Base-by-base conservation (phyloP, 1,140 invertebrate genomes). In the Conus betulinus region DNA sequence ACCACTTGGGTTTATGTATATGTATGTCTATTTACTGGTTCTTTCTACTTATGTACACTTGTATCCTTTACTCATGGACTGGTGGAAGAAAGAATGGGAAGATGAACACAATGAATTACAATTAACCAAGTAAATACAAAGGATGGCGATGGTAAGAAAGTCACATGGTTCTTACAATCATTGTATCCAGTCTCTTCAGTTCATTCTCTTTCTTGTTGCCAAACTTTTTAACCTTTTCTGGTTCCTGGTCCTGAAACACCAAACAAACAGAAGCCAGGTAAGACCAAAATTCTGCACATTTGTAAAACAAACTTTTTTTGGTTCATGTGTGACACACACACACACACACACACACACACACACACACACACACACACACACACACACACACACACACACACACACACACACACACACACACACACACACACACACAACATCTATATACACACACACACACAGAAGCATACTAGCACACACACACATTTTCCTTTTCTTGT, bases 131-230 rank as follows among this genome's bases (percentile, higher is more conserved):
- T 60, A 60, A 60, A 15, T 15, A 57, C 17, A 55, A 15, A n/a
- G 20, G 6, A 55, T 8, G 57, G 6, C 82, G n/a, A 55, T 60
- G 52, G 20, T 84, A 60, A 85, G 25, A 23, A 4, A 51, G 20
- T 39, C 5, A 67, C 20, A 52, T 3, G 7, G 23, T 15, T 25
- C 84, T 85, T 85, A 53, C 84, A 85, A 76, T 55, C 85, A 87
- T 57, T 84, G 79, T 84, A 84, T 87, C 90, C 52, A 93, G 81
- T 88, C 91, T 92, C 27, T 91, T 92, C 23, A 92, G 71, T 91
- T 94, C 93, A 87, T 89, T n/a, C 55, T 90, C 91, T 87, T 93
- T 93, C 85, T 93, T 94, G n/a, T 91, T 91, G 23, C 92, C 93
- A 93, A 90, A 94, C 57, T 92, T 91, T 90, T 94, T 94, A 0